A percentile compares a stretch with the other conserved stretches of the same genome.
Evolutionary conservation across 2,888 invertebrate genomes (phyloP).

Genomic region (Liopterus haemorrhoidalis): DNA sequence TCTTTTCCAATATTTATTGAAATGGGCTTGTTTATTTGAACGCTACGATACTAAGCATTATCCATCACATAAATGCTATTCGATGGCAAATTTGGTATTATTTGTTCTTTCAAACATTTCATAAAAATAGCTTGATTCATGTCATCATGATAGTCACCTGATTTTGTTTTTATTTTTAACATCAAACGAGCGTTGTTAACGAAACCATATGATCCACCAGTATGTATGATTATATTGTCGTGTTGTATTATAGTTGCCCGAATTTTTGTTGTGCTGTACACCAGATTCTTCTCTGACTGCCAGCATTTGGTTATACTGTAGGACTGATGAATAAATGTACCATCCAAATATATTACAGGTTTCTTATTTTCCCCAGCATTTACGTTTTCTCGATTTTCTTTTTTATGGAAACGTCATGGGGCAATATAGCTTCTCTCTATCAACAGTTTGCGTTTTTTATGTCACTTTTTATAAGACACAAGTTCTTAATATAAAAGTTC

Average conservation of each 20-base stretch:
- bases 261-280: background rate
- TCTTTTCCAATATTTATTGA: conserved; percentile 28
- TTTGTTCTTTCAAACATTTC: conserved; percentile 29
- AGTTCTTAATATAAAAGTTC: background rate
- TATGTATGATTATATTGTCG: background rate
- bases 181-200: background rate
- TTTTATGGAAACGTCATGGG: background rate
- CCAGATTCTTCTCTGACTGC: background rate
- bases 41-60: conserved; percentile 22
- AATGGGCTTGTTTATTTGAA: conserved; percentile 32
- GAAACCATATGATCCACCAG: background rate
- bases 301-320: background rate
- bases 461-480: background rate
- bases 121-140: conserved; percentile 33
- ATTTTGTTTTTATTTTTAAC: conserved; percentile 22
- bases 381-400: background rate
- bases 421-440: background rate
- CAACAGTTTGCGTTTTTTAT: background rate
- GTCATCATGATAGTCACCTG: conserved; percentile 33
- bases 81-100: conserved; percentile 32
- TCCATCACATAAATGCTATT: conserved; percentile 16
- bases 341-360: background rate
- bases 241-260: too few relatives aligned
- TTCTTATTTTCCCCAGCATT: background rate
- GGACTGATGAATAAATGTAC: background rate